These are phyloP conservation scores for Drosophila maculinotata DNA, from an alignment of 2,888 invertebrate species.

Conservation along the genomic window DNA sequence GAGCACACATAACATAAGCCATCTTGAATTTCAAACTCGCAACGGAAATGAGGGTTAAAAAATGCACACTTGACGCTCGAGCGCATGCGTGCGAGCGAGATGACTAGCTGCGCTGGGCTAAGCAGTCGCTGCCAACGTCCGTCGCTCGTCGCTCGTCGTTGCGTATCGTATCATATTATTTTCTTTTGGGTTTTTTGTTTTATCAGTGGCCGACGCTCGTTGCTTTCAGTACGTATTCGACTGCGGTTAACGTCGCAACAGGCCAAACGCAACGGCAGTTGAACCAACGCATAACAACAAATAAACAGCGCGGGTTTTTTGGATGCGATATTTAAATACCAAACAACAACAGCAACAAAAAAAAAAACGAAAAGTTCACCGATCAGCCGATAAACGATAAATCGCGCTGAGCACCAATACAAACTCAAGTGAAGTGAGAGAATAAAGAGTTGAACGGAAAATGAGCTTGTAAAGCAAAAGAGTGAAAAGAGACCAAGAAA, in stretches of 20 bases:
- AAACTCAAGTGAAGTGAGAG: conserved; percentile 16
- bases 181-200: conserved; percentile 53
- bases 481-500: conserved; percentile 9
- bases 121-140: conserved; percentile 7
- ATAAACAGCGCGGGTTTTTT: conserved; percentile 37
- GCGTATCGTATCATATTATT: neutral
- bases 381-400: conserved; percentile 35
- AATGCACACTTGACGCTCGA: neutral
- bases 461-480: conserved; percentile 56
- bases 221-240: conserved; percentile 70
- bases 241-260: conserved; percentile 70
- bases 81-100: conserved; percentile 50
- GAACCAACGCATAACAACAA: conserved; percentile 18
- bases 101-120: conserved; percentile 10
- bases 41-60: conserved; percentile 77
- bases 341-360: no score
- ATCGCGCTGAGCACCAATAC: conserved; percentile 12
- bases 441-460: conserved; percentile 41
- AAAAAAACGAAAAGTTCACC: conserved; percentile 17
- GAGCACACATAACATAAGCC: conserved; percentile 65
- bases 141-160: conserved; percentile 22
- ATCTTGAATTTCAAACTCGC: conserved; percentile 76
- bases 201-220: conserved; percentile 61
- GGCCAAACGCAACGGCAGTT: conserved; percentile 62
- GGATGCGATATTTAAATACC: conserved; percentile 15